phyloP scores from a whole-genome alignment of 2,113 vertebrate genomes.

The Perca schrenkii region DNA sequence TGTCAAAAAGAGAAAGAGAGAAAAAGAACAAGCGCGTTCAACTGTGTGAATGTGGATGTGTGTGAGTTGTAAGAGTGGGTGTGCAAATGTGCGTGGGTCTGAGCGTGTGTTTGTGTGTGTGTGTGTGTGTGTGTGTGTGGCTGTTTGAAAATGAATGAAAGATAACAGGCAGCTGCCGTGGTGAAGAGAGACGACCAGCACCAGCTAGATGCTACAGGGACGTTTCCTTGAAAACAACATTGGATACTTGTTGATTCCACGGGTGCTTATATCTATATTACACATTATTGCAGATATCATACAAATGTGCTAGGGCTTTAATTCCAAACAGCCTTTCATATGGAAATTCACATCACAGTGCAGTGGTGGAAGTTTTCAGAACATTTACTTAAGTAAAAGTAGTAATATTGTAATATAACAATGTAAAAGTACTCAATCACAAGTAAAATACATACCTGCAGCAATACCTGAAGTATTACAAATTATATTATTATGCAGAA shows the following conservation, averaged over 20 bases:
- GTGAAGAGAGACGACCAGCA: slow-evolving; percentile 79
- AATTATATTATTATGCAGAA: not conserved
- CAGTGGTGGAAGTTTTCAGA: not conserved
- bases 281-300: slow-evolving; percentile 24
- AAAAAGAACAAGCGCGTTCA: slow-evolving; percentile 55
- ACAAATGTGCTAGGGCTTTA: slow-evolving; percentile 16
- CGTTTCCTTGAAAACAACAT: slow-evolving; percentile 63
- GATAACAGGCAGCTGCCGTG: slow-evolving; percentile 80
- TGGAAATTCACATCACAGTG: slow-evolving; percentile 22
- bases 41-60: slow-evolving; percentile 48
- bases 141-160: slow-evolving; percentile 75
- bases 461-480: slow-evolving; percentile 1
- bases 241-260: slow-evolving; percentile 72
- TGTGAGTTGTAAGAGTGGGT: slow-evolving; percentile 32
- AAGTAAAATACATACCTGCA: not conserved
- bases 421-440: not conserved
- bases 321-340: slow-evolving; percentile 28
- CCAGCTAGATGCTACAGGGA: slow-evolving; percentile 69
- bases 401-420: not conserved
- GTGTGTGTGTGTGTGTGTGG: slow-evolving; percentile 22
- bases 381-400: not conserved
- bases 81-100: slow-evolving; percentile 50
- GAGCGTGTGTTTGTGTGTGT: slow-evolving; percentile 13
- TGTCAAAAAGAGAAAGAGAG: slow-evolving; percentile 43
- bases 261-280: slow-evolving; percentile 48